A percentile compares a stretch with the other conserved stretches of the same genome.
These are phyloP conservation scores for Acronicta alni DNA, from an alignment of 2,888 invertebrate genomes.

Conservation along the genomic window DNA sequence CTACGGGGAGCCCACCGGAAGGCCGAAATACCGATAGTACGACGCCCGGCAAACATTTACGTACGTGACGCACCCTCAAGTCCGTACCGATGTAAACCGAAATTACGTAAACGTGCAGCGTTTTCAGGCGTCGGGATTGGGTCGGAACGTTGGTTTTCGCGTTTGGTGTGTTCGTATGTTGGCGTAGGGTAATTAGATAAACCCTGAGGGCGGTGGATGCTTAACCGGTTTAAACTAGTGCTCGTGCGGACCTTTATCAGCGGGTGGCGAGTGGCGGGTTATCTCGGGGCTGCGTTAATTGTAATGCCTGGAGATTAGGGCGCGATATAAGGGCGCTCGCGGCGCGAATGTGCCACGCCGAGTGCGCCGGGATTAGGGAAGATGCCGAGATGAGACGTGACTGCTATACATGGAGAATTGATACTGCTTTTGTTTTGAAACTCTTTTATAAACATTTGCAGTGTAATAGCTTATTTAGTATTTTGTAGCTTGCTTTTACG, in stretches of 20 bases:
- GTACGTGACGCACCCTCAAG: slow-evolving; percentile 77
- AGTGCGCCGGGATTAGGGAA: slow-evolving; percentile 67
- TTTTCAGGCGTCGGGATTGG: slow-evolving; percentile 63
- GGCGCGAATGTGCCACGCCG: slow-evolving; percentile 59
- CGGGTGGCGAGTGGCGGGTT: slow-evolving; percentile 88
- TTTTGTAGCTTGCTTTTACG: neutral
- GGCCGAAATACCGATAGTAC: slow-evolving; percentile 74
- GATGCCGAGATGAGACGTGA: slow-evolving; percentile 63
- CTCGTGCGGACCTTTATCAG: slow-evolving; percentile 84
- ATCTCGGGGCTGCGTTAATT: slow-evolving; percentile 88
- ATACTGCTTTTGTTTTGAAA: slow-evolving; percentile 37
- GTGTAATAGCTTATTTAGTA: neutral
- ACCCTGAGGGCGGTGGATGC: slow-evolving; percentile 85
- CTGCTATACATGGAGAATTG: slow-evolving; percentile 56
- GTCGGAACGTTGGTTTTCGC: slow-evolving; percentile 63
- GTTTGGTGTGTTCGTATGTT: slow-evolving; percentile 65
- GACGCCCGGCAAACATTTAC: slow-evolving; percentile 79
- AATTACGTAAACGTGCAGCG: slow-evolving; percentile 72
- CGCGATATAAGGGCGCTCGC: slow-evolving; percentile 77
- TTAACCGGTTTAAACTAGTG: slow-evolving; percentile 87
- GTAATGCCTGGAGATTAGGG: slow-evolving; percentile 87
- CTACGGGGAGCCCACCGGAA: slow-evolving; percentile 72
- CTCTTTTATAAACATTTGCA: slow-evolving; percentile 24
- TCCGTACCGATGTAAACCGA: slow-evolving; percentile 65
- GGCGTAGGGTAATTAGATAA: slow-evolving; percentile 87